These are phyloP conservation scores for Agrochola litura DNA, from an alignment of 2,888 invertebrate species.

Conservation along the genomic window DNA sequence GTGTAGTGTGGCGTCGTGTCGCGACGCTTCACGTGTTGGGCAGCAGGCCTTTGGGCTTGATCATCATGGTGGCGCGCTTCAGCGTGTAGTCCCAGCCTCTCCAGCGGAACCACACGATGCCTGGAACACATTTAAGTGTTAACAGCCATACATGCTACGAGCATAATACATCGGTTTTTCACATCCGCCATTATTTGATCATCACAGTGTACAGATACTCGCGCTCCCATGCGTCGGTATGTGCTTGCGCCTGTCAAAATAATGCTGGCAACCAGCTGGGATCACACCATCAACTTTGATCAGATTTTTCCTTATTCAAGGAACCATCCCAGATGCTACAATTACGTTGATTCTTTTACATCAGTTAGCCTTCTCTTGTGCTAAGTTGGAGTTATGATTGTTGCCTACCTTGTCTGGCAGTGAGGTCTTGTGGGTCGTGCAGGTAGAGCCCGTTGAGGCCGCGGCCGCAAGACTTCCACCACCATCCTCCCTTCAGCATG, in stretches of 20 bases:
- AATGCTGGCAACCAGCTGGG: conserved; percentile 15
- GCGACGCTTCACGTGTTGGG: conserved; percentile 84
- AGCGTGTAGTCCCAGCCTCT: conserved; percentile 98
- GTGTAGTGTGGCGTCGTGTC: conserved; percentile 55
- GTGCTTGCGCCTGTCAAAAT: conserved; percentile 24
- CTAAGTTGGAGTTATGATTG: neutral
- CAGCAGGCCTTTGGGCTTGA: conserved; percentile 94
- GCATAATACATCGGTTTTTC: neutral
- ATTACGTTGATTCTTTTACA: neutral
- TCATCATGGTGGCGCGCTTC: conserved; percentile 97
- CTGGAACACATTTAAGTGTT: conserved; percentile 81
- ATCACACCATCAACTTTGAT: neutral
- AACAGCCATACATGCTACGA: neutral
- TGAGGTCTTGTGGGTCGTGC: conserved; percentile 97
- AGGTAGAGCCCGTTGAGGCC: conserved; percentile 97
- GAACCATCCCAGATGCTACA: neutral
- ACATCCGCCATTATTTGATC: neutral
- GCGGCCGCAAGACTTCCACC: conserved; percentile 98
- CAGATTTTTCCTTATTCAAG: neutral
- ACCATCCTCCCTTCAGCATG: conserved; percentile 98
- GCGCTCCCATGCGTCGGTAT: neutral
- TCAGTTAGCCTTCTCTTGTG: neutral
- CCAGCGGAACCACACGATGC: conserved; percentile 98
- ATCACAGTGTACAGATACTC: too few species aligned
- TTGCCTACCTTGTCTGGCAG: conserved; percentile 95